Evolutionary conservation across 2,113 vertebrate genomes (phyloP).

Genomic region (Bufo gargarizans): DNA sequence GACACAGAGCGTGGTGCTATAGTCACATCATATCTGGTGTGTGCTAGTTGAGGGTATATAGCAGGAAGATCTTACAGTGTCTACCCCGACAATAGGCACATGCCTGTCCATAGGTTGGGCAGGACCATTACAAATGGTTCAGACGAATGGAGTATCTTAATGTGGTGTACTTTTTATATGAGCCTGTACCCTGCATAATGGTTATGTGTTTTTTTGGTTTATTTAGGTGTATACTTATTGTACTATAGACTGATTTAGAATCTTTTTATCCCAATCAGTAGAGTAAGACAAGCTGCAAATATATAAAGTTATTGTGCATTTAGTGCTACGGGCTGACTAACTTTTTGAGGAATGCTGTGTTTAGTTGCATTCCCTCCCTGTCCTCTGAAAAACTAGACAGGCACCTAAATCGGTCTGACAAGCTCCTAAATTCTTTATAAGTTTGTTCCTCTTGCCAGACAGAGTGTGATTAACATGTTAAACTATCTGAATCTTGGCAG

Average conservation of each 20-base stretch:
- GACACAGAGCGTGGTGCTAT: no score
- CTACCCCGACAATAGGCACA: no score
- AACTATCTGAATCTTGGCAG: constrained; percentile 19
- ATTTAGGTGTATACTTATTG: no score
- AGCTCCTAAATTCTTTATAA: constrained; percentile 20
- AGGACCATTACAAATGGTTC: no score
- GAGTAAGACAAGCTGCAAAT: neutral
- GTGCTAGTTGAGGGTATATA: no score
- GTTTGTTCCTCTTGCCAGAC: constrained; percentile 7
- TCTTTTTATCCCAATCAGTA: neutral
- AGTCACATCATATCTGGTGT: no score
- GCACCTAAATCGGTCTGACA: constrained; percentile 12
- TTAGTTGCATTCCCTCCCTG: neutral
- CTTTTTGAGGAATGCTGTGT: constrained; percentile 20
- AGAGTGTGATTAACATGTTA: constrained; percentile 14
- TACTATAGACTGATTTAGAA: neutral
- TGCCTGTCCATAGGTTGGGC: no score
- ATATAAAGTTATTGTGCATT: neutral
- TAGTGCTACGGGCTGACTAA: neutral
- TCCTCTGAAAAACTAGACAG: constrained; percentile 8
- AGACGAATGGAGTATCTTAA: no score
- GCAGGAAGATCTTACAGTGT: no score
- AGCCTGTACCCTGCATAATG: no score
- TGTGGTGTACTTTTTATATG: no score
- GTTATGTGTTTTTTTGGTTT: no score